These are phyloP conservation scores for Drosophila peninsularis DNA, from an alignment of 2,888 invertebrate genomes.

Conservation along the genomic window DNA sequence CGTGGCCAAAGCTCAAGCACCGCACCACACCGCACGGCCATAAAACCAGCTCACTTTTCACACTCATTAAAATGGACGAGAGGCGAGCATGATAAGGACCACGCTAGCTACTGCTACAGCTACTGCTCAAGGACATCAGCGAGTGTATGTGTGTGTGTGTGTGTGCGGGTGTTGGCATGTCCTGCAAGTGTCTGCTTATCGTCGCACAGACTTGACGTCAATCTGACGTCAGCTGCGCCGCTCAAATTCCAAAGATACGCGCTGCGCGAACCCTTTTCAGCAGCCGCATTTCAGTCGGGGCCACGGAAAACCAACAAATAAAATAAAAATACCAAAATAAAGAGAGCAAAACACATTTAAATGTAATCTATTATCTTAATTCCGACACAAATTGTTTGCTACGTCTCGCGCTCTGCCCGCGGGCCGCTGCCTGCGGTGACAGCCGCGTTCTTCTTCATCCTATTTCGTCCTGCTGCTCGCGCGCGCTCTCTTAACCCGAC, in stretches of 20 bases:
- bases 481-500: slow-evolving; percentile 58
- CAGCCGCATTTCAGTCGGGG: neutral
- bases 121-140: slow-evolving; percentile 48
- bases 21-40: slow-evolving; percentile 28
- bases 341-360: slow-evolving; percentile 70
- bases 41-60: slow-evolving; percentile 77
- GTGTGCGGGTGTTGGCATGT: slow-evolving; percentile 6
- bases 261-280: slow-evolving; percentile 65
- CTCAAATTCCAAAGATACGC: slow-evolving; percentile 55
- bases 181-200: slow-evolving; percentile 39
- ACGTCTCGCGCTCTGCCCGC: slow-evolving; percentile 23
- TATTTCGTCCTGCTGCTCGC: slow-evolving; percentile 19
- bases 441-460: slow-evolving; percentile 36
- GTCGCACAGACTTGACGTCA: slow-evolving; percentile 11
- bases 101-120: slow-evolving; percentile 8
- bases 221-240: slow-evolving; percentile 50
- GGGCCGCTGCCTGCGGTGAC: slow-evolving; percentile 44
- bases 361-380: slow-evolving; percentile 81
- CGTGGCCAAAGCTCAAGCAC: slow-evolving; percentile 23
- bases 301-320: slow-evolving; percentile 1
- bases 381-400: slow-evolving; percentile 78
- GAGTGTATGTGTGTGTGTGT: neutral
- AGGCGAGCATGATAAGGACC: slow-evolving; percentile 49
- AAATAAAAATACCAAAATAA: slow-evolving; percentile 12
- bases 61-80: slow-evolving; percentile 74